Conservation (phyloP, 2,113 vertebrate genomes). For the Rattus rattus region DNA sequence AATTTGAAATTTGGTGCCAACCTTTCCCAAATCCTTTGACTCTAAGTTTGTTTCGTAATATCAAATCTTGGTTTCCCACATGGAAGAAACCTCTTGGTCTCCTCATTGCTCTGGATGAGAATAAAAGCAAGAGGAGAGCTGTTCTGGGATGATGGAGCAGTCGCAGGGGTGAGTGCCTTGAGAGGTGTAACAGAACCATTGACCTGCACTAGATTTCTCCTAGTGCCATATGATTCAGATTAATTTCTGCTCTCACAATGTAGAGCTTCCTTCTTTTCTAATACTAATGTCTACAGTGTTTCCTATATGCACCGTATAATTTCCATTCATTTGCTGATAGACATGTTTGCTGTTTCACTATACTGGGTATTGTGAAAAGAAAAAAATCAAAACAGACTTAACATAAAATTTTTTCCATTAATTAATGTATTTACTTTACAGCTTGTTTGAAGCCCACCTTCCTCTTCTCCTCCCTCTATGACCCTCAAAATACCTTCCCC, state of each 20-base stretch:
- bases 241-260: neutral
- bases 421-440: too few species aligned
- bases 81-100: conserved; percentile 93
- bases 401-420: too few species aligned
- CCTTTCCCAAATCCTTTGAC: neutral
- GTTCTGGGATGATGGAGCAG: conserved; percentile 98
- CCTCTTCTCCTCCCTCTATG: too few species aligned
- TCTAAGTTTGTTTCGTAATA: rapidly evolving
- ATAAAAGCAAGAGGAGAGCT: conserved; percentile 90
- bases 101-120: conserved; percentile 91
- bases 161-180: conserved; percentile 88
- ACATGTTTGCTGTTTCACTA: too few species aligned
- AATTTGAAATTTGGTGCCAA: neutral
- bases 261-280: too few species aligned
- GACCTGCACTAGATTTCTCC: neutral
- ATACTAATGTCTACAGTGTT: too few species aligned
- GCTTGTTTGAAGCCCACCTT: too few species aligned
- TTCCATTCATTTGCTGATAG: too few species aligned
- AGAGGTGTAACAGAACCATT: too few species aligned
- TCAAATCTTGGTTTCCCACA: conserved; percentile 77
- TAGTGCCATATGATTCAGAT: neutral
- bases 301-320: too few species aligned
- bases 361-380: neutral
- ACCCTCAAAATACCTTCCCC: too few species aligned
- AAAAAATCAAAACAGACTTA: neutral